These are phyloP conservation scores for Drosophila nr. perissopoda DNA, from an alignment of 2,888 invertebrate species.

Conservation along the genomic window DNA sequence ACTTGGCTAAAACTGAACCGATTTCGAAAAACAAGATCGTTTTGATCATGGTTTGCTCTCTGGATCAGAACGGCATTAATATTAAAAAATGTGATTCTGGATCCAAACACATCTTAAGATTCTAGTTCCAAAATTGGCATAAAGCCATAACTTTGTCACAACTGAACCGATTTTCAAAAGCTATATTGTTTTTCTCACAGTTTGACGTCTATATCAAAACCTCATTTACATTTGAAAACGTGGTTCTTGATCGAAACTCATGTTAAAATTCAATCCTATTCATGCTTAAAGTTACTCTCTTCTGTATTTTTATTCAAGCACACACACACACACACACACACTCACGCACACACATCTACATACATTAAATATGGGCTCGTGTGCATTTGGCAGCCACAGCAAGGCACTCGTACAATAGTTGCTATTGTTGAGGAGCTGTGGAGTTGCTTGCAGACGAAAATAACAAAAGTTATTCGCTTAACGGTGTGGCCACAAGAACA, in stretches of 20 bases:
- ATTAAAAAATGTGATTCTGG: neutral
- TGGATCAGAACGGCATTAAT: neutral
- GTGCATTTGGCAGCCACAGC: constrained; percentile 42
- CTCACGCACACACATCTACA: neutral
- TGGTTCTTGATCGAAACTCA: neutral
- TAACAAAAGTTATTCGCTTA: constrained; percentile 61
- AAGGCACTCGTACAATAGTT: constrained; percentile 51
- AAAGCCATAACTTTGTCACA: neutral
- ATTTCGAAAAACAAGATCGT: neutral
- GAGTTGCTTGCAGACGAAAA: constrained; percentile 34
- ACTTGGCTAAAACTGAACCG: neutral
- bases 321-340: neutral
- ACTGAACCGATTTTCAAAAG: neutral
- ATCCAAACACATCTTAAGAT: neutral
- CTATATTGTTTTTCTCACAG: neutral
- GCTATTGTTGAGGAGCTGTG: neutral
- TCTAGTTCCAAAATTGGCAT: neutral
- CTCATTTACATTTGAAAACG: neutral
- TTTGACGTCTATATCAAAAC: neutral
- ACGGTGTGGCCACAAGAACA: constrained; percentile 43
- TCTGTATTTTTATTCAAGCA: neutral
- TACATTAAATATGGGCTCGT: neutral
- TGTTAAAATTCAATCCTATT: neutral
- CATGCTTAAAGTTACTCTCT: neutral
- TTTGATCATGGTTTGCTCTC: neutral